A percentile compares a stretch with the other conserved stretches of the same genome.
Evolutionary conservation across 2,888 invertebrate genomes (phyloP).

Genomic region (Creontiades dilutus): DNA sequence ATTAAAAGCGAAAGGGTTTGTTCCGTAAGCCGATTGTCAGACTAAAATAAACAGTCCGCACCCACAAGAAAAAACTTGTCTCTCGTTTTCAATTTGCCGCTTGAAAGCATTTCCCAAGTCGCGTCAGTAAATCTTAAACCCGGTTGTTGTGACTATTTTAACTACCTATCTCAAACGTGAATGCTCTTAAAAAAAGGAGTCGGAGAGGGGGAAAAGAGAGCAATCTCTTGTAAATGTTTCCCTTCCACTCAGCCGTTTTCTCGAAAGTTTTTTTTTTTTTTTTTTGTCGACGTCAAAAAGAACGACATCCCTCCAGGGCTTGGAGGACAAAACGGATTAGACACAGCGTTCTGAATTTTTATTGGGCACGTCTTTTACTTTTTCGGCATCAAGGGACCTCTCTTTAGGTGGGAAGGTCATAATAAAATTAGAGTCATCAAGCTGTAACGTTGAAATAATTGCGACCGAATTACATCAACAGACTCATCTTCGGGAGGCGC

Average conservation of each 20-base stretch:
- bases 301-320: conserved; percentile 59
- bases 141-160: conserved; percentile 71
- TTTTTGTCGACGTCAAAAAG: conserved; percentile 46
- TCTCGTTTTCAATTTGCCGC: conserved; percentile 71
- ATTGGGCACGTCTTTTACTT: conserved; percentile 75
- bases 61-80: conserved; percentile 56
- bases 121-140: conserved; percentile 65
- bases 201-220: neutral
- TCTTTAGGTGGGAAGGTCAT: conserved; percentile 55
- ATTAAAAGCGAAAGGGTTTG: conserved; percentile 73
- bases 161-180: conserved; percentile 57
- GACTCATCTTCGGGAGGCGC: conserved; percentile 61
- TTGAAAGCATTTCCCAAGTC: conserved; percentile 49
- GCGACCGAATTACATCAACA: conserved; percentile 67
- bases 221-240: conserved; percentile 65
- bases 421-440: conserved; percentile 72
- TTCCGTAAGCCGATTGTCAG: conserved; percentile 71
- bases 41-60: conserved; percentile 58
- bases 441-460: conserved; percentile 67
- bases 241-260: conserved; percentile 8
- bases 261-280: conserved; percentile 10
- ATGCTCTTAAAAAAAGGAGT: conserved; percentile 25
- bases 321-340: conserved; percentile 76
- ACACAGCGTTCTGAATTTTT: conserved; percentile 76
- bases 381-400: conserved; percentile 70